Conservation (phyloP, 2,888 invertebrate genomes). For the Agrotis ipsilon region DNA sequence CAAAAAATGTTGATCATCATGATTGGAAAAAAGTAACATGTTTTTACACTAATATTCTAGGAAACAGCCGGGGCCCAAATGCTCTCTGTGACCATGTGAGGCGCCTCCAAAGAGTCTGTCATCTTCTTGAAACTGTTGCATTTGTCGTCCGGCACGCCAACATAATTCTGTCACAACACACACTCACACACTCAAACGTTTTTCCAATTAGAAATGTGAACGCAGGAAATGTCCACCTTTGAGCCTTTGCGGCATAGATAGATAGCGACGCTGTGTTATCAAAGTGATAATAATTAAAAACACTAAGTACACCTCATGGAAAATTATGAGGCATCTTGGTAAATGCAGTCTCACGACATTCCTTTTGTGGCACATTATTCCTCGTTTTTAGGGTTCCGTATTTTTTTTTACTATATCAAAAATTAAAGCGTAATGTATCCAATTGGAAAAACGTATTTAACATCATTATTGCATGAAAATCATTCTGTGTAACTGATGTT, state of each 20-base stretch:
- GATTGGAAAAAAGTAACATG: constrained; percentile 55
- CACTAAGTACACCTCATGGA: constrained; percentile 16
- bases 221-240: constrained; percentile 32
- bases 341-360: constrained; percentile 4
- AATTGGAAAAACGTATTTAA: constrained; percentile 56
- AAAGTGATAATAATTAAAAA: constrained; percentile 43
- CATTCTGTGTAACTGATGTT: constrained; percentile 36
- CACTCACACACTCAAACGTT: constrained; percentile 38
- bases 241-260: constrained; percentile 24
- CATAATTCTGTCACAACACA: constrained; percentile 42
- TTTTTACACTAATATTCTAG: constrained; percentile 86
- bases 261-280: constrained; percentile 39
- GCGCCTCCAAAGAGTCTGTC: constrained; percentile 75
- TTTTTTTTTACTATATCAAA: neutral
- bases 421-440: constrained; percentile 25
- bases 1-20: constrained; percentile 16
- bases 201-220: constrained; percentile 60
- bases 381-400: too few relatives aligned
- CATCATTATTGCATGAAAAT: constrained; percentile 58
- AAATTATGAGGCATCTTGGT: neutral
- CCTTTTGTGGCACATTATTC: neutral
- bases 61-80: constrained; percentile 84
- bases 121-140: constrained; percentile 72
- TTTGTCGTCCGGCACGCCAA: constrained; percentile 69
- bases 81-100: constrained; percentile 87